A percentile compares a stretch with the other conserved stretches of the same genome.
Conservation (phyloP, 2,888 invertebrate species). For the Platycheirus albimanus region DNA sequence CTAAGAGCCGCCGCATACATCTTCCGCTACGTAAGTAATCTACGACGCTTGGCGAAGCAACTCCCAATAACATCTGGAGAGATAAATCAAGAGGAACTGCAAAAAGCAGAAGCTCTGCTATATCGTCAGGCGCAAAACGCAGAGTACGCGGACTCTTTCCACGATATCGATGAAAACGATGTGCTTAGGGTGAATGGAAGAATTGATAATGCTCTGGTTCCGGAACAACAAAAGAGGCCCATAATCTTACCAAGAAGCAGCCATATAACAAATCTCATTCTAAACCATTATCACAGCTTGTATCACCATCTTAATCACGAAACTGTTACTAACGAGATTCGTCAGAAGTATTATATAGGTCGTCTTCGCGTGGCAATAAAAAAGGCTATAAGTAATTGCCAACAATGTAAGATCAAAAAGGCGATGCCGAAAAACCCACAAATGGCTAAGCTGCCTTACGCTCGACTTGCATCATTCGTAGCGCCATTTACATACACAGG, state of each 20-base stretch:
- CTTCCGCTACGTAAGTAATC: no score
- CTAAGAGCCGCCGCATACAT: no score
- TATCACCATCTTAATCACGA: slow-evolving; percentile 47
- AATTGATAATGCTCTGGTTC: slow-evolving; percentile 26
- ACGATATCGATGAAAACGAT: slow-evolving; percentile 19
- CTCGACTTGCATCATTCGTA: slow-evolving; percentile 14
- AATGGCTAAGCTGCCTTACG: slow-evolving; percentile 43
- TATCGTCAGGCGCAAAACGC: background rate
- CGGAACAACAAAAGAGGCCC: slow-evolving; percentile 29
- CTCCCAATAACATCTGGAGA: no score
- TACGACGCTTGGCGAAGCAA: no score
- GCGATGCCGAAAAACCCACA: slow-evolving; percentile 36
- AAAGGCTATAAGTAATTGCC: slow-evolving; percentile 17
- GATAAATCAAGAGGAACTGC: no score
- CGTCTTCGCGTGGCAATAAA: background rate
- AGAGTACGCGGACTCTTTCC: slow-evolving; percentile 43
- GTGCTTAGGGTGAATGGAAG: slow-evolving; percentile 46
- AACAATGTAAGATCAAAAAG: slow-evolving; percentile 59
- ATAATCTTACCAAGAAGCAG: slow-evolving; percentile 51
- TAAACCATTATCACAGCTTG: slow-evolving; percentile 20
- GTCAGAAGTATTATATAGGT: slow-evolving; percentile 52
- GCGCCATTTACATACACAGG: slow-evolving; percentile 11
- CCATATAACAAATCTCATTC: slow-evolving; percentile 24
- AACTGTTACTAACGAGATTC: slow-evolving; percentile 61
- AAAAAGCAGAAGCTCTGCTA: no score